These are phyloP conservation scores for Epinotia ramella DNA, from an alignment of 2,888 invertebrate genomes.

Conservation along the genomic window DNA sequence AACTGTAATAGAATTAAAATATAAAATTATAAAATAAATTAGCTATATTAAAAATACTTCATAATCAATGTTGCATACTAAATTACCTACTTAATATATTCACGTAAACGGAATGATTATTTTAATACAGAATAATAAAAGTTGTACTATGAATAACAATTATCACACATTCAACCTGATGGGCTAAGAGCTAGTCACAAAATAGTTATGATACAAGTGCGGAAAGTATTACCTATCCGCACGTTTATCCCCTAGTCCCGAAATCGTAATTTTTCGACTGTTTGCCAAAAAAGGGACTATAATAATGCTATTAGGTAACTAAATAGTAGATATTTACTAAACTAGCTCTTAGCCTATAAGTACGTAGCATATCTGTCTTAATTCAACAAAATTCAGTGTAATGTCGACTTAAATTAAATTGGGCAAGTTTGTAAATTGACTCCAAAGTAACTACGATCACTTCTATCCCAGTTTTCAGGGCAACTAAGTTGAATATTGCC, in stretches of 20 bases:
- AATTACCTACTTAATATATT: constrained; percentile 24
- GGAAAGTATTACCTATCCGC: neutral
- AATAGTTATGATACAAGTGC: neutral
- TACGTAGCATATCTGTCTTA: neutral
- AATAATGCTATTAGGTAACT: too few species aligned
- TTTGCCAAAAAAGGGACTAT: too few species aligned
- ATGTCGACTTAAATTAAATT: neutral
- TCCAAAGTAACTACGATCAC: neutral
- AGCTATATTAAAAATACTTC: neutral
- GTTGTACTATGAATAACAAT: constrained; percentile 39
- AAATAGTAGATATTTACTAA: too few species aligned
- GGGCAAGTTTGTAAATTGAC: neutral
- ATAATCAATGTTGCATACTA: neutral
- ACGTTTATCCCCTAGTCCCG: too few species aligned
- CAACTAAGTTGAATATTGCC: neutral
- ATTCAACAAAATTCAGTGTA: neutral
- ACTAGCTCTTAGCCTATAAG: constrained; percentile 15
- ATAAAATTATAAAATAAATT: neutral
- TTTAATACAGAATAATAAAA: neutral
- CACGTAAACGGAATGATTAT: constrained; percentile 8
- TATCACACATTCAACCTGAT: constrained; percentile 25
- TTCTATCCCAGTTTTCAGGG: neutral
- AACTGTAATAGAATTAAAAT: neutral
- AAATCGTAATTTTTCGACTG: too few species aligned
- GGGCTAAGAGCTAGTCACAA: neutral